phyloP scores from a whole-genome alignment of 2,113 vertebrate species.

The Clarias magur region DNA sequence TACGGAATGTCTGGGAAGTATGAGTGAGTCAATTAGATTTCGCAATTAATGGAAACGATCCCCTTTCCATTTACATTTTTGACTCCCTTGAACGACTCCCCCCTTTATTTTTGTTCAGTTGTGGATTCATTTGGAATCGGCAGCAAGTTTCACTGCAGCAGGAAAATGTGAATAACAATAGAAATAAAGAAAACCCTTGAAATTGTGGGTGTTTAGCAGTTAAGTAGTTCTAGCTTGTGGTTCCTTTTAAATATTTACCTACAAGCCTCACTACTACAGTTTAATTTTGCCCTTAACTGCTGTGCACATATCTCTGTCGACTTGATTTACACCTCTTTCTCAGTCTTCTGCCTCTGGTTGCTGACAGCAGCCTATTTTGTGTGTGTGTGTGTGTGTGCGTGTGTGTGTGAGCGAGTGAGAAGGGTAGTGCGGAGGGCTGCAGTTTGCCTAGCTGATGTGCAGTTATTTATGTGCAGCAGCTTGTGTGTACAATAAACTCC shows the following conservation, averaged over 20 bases:
- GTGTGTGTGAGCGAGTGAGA: neutral
- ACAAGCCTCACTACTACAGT: constrained; percentile 21
- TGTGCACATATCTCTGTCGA: constrained; percentile 38
- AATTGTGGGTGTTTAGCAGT: neutral
- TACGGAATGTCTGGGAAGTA: no score
- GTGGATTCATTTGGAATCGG: neutral
- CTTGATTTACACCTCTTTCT: constrained; percentile 51
- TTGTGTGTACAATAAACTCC: constrained; percentile 18
- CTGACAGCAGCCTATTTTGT: constrained; percentile 45
- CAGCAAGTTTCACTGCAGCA: neutral
- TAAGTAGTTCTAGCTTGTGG: neutral
- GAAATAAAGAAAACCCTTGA: no score
- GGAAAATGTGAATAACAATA: neutral
- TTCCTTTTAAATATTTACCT: constrained; percentile 38
- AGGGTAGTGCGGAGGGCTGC: neutral
- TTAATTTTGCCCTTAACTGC: constrained; percentile 46
- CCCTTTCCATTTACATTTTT: no score
- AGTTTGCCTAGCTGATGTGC: neutral
- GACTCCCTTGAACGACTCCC: no score
- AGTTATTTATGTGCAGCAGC: neutral
- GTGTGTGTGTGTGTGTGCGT: neutral
- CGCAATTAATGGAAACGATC: no score
- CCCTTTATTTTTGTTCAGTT: no score
- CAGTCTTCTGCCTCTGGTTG: constrained; percentile 23
- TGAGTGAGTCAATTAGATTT: no score